phyloP scores from a whole-genome alignment of 2,888 invertebrate species.

The Galerucella nymphaeae region DNA sequence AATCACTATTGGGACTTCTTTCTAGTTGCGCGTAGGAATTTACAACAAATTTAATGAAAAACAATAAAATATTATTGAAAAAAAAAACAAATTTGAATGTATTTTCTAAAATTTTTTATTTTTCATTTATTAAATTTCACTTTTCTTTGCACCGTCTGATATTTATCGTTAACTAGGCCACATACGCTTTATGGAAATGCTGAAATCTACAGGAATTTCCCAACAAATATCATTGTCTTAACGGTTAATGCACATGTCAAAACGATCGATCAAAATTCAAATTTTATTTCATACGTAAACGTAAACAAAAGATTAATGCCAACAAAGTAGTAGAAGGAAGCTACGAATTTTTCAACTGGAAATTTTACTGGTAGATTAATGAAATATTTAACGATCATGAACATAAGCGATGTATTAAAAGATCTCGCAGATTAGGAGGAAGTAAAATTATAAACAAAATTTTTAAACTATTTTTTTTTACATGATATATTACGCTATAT shows the following conservation, averaged over 20 bases:
- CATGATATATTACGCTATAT: too few relatives aligned
- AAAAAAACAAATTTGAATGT: too few relatives aligned
- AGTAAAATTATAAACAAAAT: neutral
- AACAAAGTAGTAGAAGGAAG: slow-evolving; percentile 15
- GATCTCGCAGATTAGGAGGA: neutral
- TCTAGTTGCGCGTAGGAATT: too few relatives aligned
- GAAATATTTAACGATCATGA: slow-evolving; percentile 1
- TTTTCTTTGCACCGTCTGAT: neutral
- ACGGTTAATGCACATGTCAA: slow-evolving; percentile 2
- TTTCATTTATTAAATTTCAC: neutral
- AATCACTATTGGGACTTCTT: too few relatives aligned
- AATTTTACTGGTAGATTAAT: neutral
- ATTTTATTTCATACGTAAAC: slow-evolving; percentile 9
- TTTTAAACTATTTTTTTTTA: neutral
- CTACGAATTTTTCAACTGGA: neutral
- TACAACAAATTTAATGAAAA: too few relatives aligned
- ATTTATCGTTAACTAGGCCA: neutral
- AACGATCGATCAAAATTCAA: slow-evolving; percentile 14
- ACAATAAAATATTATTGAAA: too few relatives aligned
- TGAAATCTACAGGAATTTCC: slow-evolving; percentile 9
- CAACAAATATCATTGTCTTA: slow-evolving; percentile 14
- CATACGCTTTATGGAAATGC: slow-evolving; percentile 2
- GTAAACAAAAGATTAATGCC: slow-evolving; percentile 15
- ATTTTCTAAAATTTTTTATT: too few relatives aligned
- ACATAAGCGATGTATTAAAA: neutral